A percentile compares a stretch with the other conserved stretches of the same genome.
phyloP scores from a whole-genome alignment of 2,113 vertebrate genomes.

The Bos indicus region DNA sequence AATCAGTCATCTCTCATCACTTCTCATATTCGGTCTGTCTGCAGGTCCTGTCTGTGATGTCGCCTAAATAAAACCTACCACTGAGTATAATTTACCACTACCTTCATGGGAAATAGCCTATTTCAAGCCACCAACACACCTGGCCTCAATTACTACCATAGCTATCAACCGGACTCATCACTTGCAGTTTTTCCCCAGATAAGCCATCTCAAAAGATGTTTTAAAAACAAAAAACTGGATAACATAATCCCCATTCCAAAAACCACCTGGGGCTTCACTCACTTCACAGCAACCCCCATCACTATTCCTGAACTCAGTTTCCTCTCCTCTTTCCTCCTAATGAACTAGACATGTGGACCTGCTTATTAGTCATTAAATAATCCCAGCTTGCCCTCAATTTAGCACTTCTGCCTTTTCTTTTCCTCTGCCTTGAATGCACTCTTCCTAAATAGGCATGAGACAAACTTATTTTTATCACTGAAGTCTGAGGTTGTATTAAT shows the following conservation, averaged over 20 bases:
- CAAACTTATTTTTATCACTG: neutral
- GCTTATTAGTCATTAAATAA: neutral
- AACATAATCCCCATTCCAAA: neutral
- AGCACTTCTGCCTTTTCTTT: neutral
- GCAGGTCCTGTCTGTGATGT: neutral
- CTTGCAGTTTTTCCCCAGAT: neutral
- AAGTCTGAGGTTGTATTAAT: neutral
- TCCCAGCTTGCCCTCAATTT: neutral
- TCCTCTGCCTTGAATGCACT: neutral
- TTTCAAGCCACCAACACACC: neutral
- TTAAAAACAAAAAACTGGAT: neutral
- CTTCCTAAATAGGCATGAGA: neutral
- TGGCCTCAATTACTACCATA: neutral
- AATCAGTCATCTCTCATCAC: neutral
- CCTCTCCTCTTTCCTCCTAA: neutral
- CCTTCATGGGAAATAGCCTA: neutral
- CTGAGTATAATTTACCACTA: neutral
- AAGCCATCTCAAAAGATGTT: neutral
- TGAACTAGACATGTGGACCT: neutral
- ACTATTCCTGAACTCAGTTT: neutral
- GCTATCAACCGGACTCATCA: neutral
- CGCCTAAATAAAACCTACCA: neutral
- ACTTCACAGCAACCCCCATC: accelerated
- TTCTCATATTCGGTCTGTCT: neutral
- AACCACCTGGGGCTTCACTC: neutral